Conservation (phyloP, 2,888 invertebrate genomes). For the Drosophila melanosoma region DNA sequence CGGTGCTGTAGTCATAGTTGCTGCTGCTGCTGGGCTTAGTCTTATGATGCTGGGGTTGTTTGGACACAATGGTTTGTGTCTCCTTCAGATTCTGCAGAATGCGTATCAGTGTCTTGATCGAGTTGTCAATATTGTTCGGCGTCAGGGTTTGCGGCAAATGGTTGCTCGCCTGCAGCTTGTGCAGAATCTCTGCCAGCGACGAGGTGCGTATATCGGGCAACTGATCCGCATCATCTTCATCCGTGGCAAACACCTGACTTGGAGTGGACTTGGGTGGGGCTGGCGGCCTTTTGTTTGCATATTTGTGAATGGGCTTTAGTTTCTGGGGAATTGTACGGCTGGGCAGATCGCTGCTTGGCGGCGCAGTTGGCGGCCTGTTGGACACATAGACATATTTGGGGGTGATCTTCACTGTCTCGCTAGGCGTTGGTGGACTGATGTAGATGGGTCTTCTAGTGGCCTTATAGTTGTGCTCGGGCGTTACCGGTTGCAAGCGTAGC, state of each 20-base stretch:
- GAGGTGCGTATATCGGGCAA: constrained; percentile 83
- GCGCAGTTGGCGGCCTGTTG: constrained; percentile 42
- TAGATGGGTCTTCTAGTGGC: constrained; percentile 62
- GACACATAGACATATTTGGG: constrained; percentile 67
- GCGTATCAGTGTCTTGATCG: constrained; percentile 91
- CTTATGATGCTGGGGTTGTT: constrained; percentile 83
- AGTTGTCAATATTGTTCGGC: constrained; percentile 91
- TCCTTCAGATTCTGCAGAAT: constrained; percentile 89
- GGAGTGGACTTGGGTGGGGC: constrained; percentile 34
- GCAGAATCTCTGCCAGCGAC: constrained; percentile 87
- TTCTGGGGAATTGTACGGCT: constrained; percentile 59
- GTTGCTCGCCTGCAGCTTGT: constrained; percentile 90
- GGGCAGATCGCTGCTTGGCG: constrained; percentile 31
- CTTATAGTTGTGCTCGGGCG: constrained; percentile 56
- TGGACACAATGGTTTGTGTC: constrained; percentile 83
- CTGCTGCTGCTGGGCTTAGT: constrained; percentile 33
- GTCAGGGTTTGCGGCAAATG: constrained; percentile 91
- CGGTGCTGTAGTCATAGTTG: constrained; percentile 81
- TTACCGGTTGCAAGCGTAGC: constrained; percentile 78
- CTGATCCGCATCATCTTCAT: constrained; percentile 72
- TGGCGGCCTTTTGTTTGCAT: constrained; percentile 47
- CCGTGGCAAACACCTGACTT: constrained; percentile 5
- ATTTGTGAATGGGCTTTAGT: constrained; percentile 77
- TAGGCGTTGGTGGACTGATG: constrained; percentile 46
- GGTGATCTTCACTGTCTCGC: constrained; percentile 65